Evolutionary conservation across 2,113 vertebrate genomes (phyloP), one percentile per base, ranked within the genome.

Genomic region (Cynoglossus semilaevis): DNA sequence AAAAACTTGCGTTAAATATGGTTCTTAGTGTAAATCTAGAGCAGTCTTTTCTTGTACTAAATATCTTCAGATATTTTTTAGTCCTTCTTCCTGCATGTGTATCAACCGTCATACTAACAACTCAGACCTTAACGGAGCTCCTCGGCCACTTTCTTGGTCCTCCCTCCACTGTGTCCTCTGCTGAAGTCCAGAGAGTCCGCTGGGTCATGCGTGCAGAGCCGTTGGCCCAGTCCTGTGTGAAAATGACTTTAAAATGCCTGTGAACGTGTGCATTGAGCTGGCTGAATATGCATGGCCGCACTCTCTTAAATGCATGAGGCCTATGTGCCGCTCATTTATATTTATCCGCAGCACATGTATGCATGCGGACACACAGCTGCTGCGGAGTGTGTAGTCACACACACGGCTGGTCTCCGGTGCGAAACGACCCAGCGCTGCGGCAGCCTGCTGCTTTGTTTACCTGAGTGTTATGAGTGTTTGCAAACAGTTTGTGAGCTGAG

Each of bases 291-390:
- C 81, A 80, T 82, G 54, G 67, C 34, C 61, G 62, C 77, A 70
- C 69, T 38, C 58, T 75, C 72, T 59, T 67, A 66, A 81, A 81
- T 64, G 77, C 72, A 74, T 61, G 47, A 55, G 42, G 67, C 63
- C 72, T 50, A 56, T 56, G 62, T 63, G 59, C 59, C 38, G 72
- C 81, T 83, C 78, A 85, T 81, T 87, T 55, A 78, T 83, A 81
- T 84, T 79, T 60, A 82, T 77, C 70, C 49, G 40, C 64, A 6
- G 42, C 70, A 60, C 75, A 54, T 43, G 40, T 14, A 48, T 59
- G 69, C 66, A 44, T n/a, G 44, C 51, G 15, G 50, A 63, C 67
- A 34, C 58, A 57, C 83, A 82, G 61, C 78, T 76, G 67, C 58
- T 74, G 29, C 11, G 0, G 14, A 29, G 63, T 55, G 22, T 69